Conservation (phyloP, 2,797 vertebrate species). For the Myotis myotis region DNA sequence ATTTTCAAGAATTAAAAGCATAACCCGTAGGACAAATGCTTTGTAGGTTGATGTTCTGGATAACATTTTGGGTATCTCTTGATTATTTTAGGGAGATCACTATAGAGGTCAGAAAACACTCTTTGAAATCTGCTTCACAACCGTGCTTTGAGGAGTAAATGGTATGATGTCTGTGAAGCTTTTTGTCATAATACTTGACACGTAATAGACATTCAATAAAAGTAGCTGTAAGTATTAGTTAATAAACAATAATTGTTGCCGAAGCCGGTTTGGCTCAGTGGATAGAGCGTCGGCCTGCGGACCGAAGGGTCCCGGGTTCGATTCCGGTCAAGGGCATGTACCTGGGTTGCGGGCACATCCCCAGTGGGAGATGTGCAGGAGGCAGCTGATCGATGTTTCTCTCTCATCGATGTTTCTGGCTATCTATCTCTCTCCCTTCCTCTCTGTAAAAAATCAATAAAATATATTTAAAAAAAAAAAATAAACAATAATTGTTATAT, state of each 20-base stretch:
- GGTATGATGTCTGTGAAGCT: neutral
- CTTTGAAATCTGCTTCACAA: neutral
- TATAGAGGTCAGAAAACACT: neutral
- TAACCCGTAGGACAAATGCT: neutral
- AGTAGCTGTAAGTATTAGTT: neutral
- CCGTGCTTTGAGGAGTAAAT: neutral
- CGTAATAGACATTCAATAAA: neutral
- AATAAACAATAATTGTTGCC: neutral
- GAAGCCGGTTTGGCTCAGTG: no score
- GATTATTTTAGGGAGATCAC: constrained; percentile 6
- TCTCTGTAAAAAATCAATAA: no score
- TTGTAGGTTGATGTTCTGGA: neutral
- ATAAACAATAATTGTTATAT: neutral
- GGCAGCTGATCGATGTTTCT: no score
- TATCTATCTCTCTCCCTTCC: no score
- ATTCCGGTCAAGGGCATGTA: no score
- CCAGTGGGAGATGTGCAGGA: no score
- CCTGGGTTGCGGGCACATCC: no score
- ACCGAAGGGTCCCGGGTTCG: no score
- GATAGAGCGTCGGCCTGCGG: no score
- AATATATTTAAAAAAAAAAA: no score
- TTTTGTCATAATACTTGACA: neutral
- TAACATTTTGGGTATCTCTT: neutral
- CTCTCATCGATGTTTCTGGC: no score
- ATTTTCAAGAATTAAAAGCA: constrained; percentile 15